Conservation (phyloP, 2,113 vertebrate genomes). For the Neoarius graeffei region DNA sequence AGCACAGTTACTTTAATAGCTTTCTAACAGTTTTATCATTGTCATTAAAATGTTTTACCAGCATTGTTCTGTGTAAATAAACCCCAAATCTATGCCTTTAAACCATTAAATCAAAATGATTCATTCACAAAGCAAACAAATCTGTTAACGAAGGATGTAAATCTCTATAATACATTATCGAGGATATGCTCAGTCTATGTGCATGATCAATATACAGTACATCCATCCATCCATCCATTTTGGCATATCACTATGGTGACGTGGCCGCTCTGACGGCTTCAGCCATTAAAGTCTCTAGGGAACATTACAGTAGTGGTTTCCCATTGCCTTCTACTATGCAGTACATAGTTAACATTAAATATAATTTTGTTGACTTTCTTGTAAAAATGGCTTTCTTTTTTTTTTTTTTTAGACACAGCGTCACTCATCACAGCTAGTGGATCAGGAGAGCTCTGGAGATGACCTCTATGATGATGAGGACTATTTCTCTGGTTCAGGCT, state of each 20-base stretch:
- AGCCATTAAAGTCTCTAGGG: too few relatives aligned
- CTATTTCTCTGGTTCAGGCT: slow-evolving; percentile 78
- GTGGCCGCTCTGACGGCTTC: too few relatives aligned
- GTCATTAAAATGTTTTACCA: neutral
- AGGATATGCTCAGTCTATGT: neutral
- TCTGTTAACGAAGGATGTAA: neutral
- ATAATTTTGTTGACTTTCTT: neutral
- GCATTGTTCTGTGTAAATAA: neutral
- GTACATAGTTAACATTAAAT: neutral
- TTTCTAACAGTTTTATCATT: neutral
- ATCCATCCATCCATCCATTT: too few relatives aligned
- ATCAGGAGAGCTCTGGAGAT: slow-evolving; percentile 72
- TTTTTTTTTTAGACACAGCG: slow-evolving; percentile 65
- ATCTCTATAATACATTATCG: neutral
- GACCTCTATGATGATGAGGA: slow-evolving; percentile 76
- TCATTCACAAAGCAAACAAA: neutral
- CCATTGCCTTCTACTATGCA: too few relatives aligned
- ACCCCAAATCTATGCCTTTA: neutral
- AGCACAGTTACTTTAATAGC: neutral
- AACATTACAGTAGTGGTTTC: too few relatives aligned
- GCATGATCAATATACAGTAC: neutral
- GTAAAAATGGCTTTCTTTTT: neutral
- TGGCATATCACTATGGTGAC: too few relatives aligned
- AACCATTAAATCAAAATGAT: neutral
- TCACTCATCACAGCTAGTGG: slow-evolving; percentile 56